Percentiles rank a stretch among this genome's conserved stretches.
Conservation (phyloP, 2,797 vertebrate genomes). For the Hoplostethus atlanticus region DNA sequence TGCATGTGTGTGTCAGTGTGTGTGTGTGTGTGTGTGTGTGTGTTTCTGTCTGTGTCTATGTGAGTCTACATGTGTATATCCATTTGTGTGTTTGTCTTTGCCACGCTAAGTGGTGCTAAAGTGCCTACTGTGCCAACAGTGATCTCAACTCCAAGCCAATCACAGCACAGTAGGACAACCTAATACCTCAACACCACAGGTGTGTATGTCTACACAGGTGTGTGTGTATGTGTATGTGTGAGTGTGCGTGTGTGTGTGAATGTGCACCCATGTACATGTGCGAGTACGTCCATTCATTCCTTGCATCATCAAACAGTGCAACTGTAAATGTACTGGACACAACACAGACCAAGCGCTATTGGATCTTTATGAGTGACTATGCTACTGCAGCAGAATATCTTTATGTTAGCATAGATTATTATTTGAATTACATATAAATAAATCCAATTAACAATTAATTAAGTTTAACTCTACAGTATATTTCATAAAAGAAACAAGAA, state of each 20-base stretch:
- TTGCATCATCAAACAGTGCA: background rate
- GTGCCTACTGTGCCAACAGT: slow-evolving; percentile 52
- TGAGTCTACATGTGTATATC: slow-evolving; percentile 11
- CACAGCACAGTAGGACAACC: slow-evolving; percentile 43
- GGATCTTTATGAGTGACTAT: no score
- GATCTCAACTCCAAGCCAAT: slow-evolving; percentile 60
- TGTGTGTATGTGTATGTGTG: background rate
- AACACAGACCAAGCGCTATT: background rate
- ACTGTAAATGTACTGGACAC: background rate
- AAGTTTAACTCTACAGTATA: background rate
- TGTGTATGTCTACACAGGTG: background rate
- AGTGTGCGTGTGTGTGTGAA: background rate
- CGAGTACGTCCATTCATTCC: background rate
- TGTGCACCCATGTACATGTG: background rate
- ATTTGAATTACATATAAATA: no score
- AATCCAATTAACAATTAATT: no score
- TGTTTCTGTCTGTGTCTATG: no score
- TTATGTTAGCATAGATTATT: no score
- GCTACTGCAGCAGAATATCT: no score
- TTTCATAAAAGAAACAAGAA: slow-evolving; percentile 2
- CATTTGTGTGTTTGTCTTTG: slow-evolving; percentile 20
- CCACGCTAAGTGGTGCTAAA: slow-evolving; percentile 33
- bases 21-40: slow-evolving; percentile 18
- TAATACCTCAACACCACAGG: slow-evolving; percentile 44
- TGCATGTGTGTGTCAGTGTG: slow-evolving; percentile 2